Evolutionary conservation across 2,797 vertebrate genomes (phyloP), one percentile per base, ranked within the genome.

Genomic region (Aldrovandia affinis): DNA sequence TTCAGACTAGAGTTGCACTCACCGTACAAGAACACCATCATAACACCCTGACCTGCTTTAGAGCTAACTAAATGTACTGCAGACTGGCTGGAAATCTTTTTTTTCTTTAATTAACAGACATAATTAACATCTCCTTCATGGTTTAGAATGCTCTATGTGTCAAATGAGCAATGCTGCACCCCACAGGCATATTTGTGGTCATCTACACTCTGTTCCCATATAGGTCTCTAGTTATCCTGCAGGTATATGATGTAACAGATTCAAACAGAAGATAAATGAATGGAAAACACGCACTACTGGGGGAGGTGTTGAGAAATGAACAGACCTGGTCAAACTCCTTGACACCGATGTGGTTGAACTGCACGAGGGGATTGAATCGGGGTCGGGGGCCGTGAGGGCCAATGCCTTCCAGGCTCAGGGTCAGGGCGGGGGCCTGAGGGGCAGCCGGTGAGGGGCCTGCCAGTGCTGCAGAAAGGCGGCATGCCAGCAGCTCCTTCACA

Each of bases 271-370:
- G 44, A 78, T 36, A 44, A 81, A 33, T 25, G 1, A 28, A 57
- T 18, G 15, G 42, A 54, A 39, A 79, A 33, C 20, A 6, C 20
- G 2, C n/a, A n/a, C n/a, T n/a, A 52, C 50, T 4, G 55, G 44
- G 39, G 47, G 9, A 80, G 68, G 80, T 65, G 55, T 3, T 73
- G 42, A 42, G 22, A 73, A 55, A 63, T 30, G 12, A 18, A 96
- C 96, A 88, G 88, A 98, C 98, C 97, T 98, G 97, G 92, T 95
- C 92, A 85, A 97, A 94, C 86, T 95, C 92, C 88, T 92, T 95
- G 81, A 85, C 92, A 89, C 94, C 95, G 83, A 97, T 92, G 5
- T 92, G 92, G 79, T 94, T 93, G 89, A 97, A 96, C 85, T 96
- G 93, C 20, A 91, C 86, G 83, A 98, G 92, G 78, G 98, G 97